These are phyloP conservation scores for Xiphydria camelus DNA, from an alignment of 2,888 invertebrate species.

Conservation along the genomic window DNA sequence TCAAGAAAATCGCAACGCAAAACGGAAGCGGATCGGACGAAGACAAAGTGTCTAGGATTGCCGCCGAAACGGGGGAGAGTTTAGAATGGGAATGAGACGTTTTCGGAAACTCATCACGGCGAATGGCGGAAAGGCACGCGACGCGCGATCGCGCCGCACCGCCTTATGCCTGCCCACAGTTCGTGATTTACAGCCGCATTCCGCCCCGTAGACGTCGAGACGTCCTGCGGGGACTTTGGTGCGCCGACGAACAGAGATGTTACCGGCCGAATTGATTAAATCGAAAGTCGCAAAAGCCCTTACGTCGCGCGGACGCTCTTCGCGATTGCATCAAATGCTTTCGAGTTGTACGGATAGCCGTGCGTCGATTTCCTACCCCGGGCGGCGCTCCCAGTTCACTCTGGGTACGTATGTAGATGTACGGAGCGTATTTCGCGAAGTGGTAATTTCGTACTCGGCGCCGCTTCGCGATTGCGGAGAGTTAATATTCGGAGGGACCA, in stretches of 20 bases:
- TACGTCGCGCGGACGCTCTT: too few species aligned
- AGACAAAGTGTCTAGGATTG: constrained; percentile 9
- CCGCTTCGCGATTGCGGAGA: constrained; percentile 8
- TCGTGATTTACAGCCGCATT: constrained; percentile 21
- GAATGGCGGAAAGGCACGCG: constrained; percentile 42
- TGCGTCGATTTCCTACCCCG: too few species aligned
- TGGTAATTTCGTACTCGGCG: background rate
- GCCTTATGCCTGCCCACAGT: constrained; percentile 24
- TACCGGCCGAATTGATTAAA: too few species aligned
- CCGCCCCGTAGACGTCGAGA: constrained; percentile 5
- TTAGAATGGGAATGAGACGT: constrained; percentile 14
- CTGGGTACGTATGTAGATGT: too few species aligned
- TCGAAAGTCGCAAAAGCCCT: too few species aligned
- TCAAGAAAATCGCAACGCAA: too few species aligned
- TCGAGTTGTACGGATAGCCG: too few species aligned
- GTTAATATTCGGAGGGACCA: constrained; percentile 32
- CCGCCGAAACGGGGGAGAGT: background rate
- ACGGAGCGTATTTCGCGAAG: constrained; percentile 6
- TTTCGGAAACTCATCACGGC: constrained; percentile 39
- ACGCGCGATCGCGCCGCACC: constrained; percentile 27
- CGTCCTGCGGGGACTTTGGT: constrained; percentile 6
- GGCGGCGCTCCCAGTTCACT: too few species aligned
- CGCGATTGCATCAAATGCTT: too few species aligned
- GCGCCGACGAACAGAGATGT: too few species aligned
- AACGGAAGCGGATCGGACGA: too few species aligned